phyloP scores from a whole-genome alignment of 2,888 invertebrate species.

The Stenurella melanura region DNA sequence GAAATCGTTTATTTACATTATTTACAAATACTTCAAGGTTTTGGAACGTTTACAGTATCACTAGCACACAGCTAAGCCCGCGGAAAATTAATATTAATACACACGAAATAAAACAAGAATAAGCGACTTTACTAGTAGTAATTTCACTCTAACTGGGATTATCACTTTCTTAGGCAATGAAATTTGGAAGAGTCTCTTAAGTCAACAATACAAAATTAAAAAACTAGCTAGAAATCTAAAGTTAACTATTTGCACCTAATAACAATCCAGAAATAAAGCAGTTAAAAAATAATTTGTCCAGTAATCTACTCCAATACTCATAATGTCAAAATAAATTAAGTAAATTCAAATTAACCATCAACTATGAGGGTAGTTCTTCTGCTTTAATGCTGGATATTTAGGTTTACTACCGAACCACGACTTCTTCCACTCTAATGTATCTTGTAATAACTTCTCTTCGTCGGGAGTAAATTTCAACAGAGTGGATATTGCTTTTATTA shows the following conservation, averaged over 20 bases:
- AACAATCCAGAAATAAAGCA: not conserved
- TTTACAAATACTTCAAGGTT: conserved; percentile 40
- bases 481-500: conserved; percentile 91
- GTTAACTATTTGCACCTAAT: not conserved
- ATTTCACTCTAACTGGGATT: conserved; percentile 1
- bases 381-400: conserved; percentile 75
- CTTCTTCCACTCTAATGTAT: conserved; percentile 85
- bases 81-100: not conserved
- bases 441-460: conserved; percentile 88
- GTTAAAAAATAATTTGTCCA: conserved; percentile 8
- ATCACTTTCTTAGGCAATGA: conserved; percentile 4
- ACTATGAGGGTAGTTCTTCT: conserved; percentile 76
- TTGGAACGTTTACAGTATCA: conserved; percentile 42
- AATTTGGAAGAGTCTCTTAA: conserved; percentile 3
- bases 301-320: not conserved
- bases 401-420: conserved; percentile 82
- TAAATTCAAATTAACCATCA: conserved; percentile 73
- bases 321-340: conserved; percentile 11
- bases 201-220: not conserved
- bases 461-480: conserved; percentile 88
- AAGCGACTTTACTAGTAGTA: not conserved
- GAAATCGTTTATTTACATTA: conserved; percentile 42
- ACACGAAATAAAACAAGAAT: not conserved
- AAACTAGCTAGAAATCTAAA: not conserved
- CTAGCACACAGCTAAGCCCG: conserved; percentile 10